A percentile compares a stretch with the other conserved stretches of the same genome.
These are phyloP conservation scores for Sinocyclocheilus rhinocerous DNA, from an alignment of 2,113 vertebrate species.

Conservation along the genomic window DNA sequence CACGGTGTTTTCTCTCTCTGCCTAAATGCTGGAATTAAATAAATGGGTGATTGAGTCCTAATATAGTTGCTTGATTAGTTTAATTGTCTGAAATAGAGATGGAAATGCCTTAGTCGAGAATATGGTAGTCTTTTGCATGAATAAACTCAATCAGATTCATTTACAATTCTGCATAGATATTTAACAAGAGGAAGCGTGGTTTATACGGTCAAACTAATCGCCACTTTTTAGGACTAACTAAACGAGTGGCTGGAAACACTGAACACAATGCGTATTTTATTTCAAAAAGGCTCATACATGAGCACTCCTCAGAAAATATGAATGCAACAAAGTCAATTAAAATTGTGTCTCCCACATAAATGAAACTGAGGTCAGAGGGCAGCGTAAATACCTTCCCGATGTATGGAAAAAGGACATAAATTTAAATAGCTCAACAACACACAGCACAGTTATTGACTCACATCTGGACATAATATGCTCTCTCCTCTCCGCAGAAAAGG, in stretches of 20 bases:
- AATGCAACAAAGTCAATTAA: constrained; percentile 48
- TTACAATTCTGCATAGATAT: constrained; percentile 52
- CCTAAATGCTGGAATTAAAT: constrained; percentile 50
- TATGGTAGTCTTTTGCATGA: constrained; percentile 37
- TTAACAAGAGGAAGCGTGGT: background rate
- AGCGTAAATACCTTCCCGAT: constrained; percentile 55
- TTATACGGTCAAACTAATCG: background rate
- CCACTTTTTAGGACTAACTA: constrained; percentile 4
- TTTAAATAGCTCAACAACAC: constrained; percentile 57
- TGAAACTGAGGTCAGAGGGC: constrained; percentile 55
- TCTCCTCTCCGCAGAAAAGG: constrained; percentile 51
- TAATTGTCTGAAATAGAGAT: constrained; percentile 50
- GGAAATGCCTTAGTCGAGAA: constrained; percentile 43
- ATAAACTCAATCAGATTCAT: constrained; percentile 29
- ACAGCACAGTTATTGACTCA: constrained; percentile 58
- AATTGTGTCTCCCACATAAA: constrained; percentile 50
- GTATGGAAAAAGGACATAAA: constrained; percentile 55
- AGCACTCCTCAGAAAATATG: background rate
- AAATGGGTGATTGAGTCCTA: constrained; percentile 57
- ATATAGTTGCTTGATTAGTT: constrained; percentile 54
- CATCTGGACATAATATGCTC: constrained; percentile 55
- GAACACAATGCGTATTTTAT: background rate
- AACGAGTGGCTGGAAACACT: background rate
- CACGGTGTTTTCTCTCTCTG: constrained; percentile 45
- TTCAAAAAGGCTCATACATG: background rate